These are phyloP conservation scores for Scaptodrosophila latifasciaeformis DNA, from an alignment of 2,888 invertebrate species.

Conservation along the genomic window DNA sequence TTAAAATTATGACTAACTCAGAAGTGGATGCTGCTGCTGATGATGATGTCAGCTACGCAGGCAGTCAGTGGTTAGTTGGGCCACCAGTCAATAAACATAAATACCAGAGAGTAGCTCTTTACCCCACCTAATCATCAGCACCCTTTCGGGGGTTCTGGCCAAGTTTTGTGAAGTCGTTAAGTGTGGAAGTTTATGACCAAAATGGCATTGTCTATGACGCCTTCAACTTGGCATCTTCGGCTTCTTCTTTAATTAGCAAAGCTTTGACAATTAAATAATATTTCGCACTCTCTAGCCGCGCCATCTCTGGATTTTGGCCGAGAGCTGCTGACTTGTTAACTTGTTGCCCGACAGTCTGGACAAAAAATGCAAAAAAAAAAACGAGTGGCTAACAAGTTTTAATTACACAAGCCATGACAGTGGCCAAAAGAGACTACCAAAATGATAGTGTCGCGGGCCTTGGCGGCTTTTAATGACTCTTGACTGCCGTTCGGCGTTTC, in stretches of 20 bases:
- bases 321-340: slow-evolving; percentile 63
- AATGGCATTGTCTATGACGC: slow-evolving; percentile 22
- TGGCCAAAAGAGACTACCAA: slow-evolving; percentile 17
- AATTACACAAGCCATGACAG: slow-evolving; percentile 47
- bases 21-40: slow-evolving; percentile 12
- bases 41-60: slow-evolving; percentile 46
- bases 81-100: slow-evolving; percentile 65
- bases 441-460: slow-evolving; percentile 38
- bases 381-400: slow-evolving; percentile 57
- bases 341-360: slow-evolving; percentile 61
- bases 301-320: background rate
- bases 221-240: slow-evolving; percentile 10
- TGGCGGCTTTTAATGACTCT: slow-evolving; percentile 55
- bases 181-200: slow-evolving; percentile 61
- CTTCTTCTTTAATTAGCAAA: slow-evolving; percentile 60
- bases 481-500: slow-evolving; percentile 12
- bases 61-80: slow-evolving; percentile 40
- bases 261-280: slow-evolving; percentile 64
- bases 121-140: background rate
- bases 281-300: slow-evolving; percentile 19
- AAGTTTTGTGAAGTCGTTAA: too few relatives aligned
- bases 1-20: slow-evolving; percentile 48
- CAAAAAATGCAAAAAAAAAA: background rate
- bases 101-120: slow-evolving; percentile 34
- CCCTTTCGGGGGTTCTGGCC: too few relatives aligned